A percentile compares a stretch with the other conserved stretches of the same genome.
phyloP scores from a whole-genome alignment of 2,888 invertebrate genomes.

The Nysson spinosus region DNA sequence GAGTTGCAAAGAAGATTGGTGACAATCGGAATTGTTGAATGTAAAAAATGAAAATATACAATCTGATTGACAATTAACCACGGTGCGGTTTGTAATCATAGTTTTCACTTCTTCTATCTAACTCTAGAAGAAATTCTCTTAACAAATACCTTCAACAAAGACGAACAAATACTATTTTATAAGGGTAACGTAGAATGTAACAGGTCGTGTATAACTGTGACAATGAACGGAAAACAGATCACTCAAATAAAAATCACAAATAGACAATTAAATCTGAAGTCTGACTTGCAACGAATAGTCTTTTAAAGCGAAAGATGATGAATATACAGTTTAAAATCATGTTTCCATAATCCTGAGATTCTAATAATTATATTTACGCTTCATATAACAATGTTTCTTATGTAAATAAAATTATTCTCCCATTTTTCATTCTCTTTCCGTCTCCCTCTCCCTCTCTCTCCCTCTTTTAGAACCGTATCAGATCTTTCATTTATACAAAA shows the following conservation, averaged over 20 bases:
- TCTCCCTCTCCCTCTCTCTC: no score
- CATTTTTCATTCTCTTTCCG: no score
- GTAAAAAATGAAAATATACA: slow-evolving; percentile 12
- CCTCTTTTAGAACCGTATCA: slow-evolving; percentile 31
- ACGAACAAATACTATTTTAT: slow-evolving; percentile 46
- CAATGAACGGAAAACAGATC: slow-evolving; percentile 56
- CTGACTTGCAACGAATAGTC: slow-evolving; percentile 25
- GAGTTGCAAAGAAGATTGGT: slow-evolving; percentile 26
- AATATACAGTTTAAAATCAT: slow-evolving; percentile 39
- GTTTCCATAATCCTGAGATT: slow-evolving; percentile 45
- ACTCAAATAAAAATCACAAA: slow-evolving; percentile 51
- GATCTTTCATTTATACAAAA: slow-evolving; percentile 42
- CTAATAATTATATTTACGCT: slow-evolving; percentile 40
- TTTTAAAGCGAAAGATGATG: slow-evolving; percentile 31
- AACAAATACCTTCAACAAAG: slow-evolving; percentile 54
- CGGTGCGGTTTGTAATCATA: slow-evolving; percentile 19
- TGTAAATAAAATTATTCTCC: slow-evolving; percentile 32
- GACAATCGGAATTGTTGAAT: slow-evolving; percentile 13
- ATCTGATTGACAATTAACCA: slow-evolving; percentile 19
- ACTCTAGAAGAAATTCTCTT: slow-evolving; percentile 37
- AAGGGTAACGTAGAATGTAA: slow-evolving; percentile 56
- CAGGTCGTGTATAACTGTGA: slow-evolving; percentile 51
- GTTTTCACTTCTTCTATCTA: slow-evolving; percentile 28
- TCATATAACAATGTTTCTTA: slow-evolving; percentile 42
- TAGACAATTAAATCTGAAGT: slow-evolving; percentile 36